A percentile compares a stretch with the other conserved stretches of the same genome.
phyloP scores from a whole-genome alignment of 2,888 invertebrate species.

The Crossocerus cetratus region DNA sequence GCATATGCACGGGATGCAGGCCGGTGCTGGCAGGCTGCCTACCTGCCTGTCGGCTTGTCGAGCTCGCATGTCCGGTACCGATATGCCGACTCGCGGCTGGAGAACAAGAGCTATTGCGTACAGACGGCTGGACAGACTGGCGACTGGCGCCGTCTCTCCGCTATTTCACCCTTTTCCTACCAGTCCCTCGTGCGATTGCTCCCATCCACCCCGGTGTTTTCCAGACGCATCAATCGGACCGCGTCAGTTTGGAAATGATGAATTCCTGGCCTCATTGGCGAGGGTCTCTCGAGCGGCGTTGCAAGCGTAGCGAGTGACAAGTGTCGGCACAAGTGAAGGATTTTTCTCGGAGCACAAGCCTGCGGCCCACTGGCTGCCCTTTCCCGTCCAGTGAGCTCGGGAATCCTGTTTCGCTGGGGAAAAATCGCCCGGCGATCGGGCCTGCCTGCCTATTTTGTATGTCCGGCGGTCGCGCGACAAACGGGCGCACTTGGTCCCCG shows the following conservation, averaged over 20 bases:
- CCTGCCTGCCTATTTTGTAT: background rate
- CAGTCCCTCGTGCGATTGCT: constrained; percentile 2
- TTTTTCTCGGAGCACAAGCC: background rate
- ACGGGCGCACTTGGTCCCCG: background rate
- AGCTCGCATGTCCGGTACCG: background rate
- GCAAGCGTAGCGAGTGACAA: background rate
- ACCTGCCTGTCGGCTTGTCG: constrained; percentile 4
- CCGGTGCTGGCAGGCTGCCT: background rate
- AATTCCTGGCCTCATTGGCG: background rate
- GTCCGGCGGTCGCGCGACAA: constrained; percentile 1
- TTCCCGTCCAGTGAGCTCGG: background rate
- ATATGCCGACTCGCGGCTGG: background rate
- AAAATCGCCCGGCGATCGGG: background rate
- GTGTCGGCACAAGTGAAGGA: background rate
- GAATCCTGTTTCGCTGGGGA: background rate
- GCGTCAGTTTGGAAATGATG: background rate
- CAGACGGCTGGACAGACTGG: constrained; percentile 53
- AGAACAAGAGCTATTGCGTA: constrained; percentile 58
- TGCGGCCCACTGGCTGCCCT: background rate
- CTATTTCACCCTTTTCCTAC: constrained; percentile 41
- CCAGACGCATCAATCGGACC: background rate
- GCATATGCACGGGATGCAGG: background rate
- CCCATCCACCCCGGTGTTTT: background rate
- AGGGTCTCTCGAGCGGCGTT: background rate
- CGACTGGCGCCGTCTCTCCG: constrained; percentile 60